These are phyloP conservation scores for Thripadectes ignobilis DNA, from an alignment of 2,797 vertebrate species.

Conservation along the genomic window DNA sequence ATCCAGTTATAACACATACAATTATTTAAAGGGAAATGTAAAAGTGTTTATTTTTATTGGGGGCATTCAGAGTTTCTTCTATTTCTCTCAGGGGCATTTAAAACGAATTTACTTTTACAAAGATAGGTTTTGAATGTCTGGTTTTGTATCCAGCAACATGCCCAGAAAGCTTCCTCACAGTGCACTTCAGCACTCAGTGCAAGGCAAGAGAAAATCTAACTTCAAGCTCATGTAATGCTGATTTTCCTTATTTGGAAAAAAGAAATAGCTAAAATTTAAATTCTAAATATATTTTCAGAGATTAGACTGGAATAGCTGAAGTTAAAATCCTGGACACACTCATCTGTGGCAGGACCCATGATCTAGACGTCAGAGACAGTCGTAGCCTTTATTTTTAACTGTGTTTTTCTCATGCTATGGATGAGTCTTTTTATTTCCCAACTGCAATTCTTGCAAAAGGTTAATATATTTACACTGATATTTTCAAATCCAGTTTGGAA, in stretches of 20 bases:
- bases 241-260: background rate
- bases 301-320: background rate
- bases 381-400: background rate
- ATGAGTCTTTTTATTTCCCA: background rate
- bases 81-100: background rate
- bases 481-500: background rate
- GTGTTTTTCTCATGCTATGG: background rate
- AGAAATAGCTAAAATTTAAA: background rate
- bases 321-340: background rate
- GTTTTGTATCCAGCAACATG: background rate
- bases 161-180: background rate
- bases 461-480: slow-evolving; percentile 1
- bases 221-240: background rate
- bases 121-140: background rate
- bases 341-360: background rate
- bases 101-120: background rate
- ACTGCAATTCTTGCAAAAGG: background rate
- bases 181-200: background rate
- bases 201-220: background rate
- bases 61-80: background rate
- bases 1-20: background rate
- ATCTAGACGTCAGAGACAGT: background rate
- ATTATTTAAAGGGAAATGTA: slow-evolving; percentile 8
- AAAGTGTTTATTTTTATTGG: background rate
- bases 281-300: background rate